Percentiles rank a stretch among this genome's conserved stretches.
phyloP scores from a whole-genome alignment of 2,797 vertebrate genomes.

The Acanthurus tractus region DNA sequence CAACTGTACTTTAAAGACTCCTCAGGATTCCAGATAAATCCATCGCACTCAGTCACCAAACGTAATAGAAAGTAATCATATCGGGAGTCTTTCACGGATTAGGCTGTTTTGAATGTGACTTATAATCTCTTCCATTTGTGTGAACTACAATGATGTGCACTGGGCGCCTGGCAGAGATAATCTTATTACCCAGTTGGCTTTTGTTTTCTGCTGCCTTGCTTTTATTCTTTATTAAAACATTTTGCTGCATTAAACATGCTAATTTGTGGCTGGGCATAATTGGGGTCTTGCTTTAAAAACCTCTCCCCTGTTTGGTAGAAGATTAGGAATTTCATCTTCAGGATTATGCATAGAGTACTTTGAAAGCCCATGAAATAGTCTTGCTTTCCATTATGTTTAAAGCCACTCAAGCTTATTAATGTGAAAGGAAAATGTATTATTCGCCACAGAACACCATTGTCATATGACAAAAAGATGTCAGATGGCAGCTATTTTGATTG shows the following conservation, averaged over 20 bases:
- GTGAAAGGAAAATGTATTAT: conserved; percentile 81
- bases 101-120: conserved; percentile 83
- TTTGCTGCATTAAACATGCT: conserved; percentile 85
- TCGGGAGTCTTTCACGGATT: conserved; percentile 84
- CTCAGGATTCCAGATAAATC: conserved; percentile 79
- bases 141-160: conserved; percentile 81
- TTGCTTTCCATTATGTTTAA: conserved; percentile 83
- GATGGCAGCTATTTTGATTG: conserved; percentile 67
- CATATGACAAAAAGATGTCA: conserved; percentile 75
- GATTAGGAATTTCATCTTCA: conserved; percentile 87
- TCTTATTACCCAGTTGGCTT: conserved; percentile 85
- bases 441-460: conserved; percentile 71
- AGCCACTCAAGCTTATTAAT: conserved; percentile 84
- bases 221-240: conserved; percentile 87
- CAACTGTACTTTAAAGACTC: conserved; percentile 80
- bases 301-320: conserved; percentile 82
- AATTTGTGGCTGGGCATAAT: conserved; percentile 84
- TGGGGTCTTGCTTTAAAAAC: conserved; percentile 84
- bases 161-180: conserved; percentile 83
- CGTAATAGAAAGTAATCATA: conserved; percentile 85
- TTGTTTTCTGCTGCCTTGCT: conserved; percentile 83
- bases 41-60: conserved; percentile 77
- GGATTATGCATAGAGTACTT: conserved; percentile 82
- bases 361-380: conserved; percentile 82
- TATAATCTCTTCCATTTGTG: conserved; percentile 83